These are phyloP conservation scores for Leptinotarsa rubiginosa DNA, from an alignment of 2,888 invertebrate species.

Conservation along the genomic window DNA sequence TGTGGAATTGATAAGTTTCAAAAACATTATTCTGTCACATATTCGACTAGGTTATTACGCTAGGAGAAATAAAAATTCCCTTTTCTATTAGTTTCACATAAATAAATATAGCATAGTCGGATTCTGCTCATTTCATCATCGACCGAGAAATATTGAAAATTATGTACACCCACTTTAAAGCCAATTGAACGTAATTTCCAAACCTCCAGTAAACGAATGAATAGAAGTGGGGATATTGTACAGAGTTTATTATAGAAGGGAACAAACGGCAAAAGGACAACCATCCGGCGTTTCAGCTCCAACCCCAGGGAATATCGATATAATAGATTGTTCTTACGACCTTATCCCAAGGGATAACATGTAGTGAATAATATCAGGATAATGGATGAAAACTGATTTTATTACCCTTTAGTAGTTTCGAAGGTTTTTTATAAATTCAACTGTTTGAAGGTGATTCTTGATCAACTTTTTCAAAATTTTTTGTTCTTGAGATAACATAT, in stretches of 20 bases:
- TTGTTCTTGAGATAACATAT: neutral
- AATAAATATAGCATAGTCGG: neutral
- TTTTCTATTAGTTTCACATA: neutral
- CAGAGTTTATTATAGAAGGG: constrained; percentile 37
- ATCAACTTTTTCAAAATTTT: neutral
- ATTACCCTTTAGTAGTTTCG: neutral
- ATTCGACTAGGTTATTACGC: neutral
- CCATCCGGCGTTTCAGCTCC: constrained; percentile 29
- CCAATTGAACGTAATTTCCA: constrained; percentile 33
- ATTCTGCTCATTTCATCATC: constrained; percentile 20
- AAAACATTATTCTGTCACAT: neutral
- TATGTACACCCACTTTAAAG: constrained; percentile 41
- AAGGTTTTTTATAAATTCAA: neutral
- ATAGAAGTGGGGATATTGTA: constrained; percentile 33
- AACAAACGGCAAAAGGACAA: constrained; percentile 39
- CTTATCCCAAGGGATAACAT: constrained; percentile 39
- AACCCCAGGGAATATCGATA: constrained; percentile 49
- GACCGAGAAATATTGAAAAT: constrained; percentile 21
- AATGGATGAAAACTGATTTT: constrained; percentile 30
- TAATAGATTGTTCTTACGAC: constrained; percentile 51
- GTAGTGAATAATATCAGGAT: constrained; percentile 36
- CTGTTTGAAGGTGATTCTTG: neutral
- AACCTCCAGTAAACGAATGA: constrained; percentile 32
- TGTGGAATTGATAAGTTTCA: no score
- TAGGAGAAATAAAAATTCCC: neutral